Evolutionary conservation across 1,140 invertebrate species (phyloP), one percentile per base, ranked within the genome.

Genomic region (Lordiphosa collinella): DNA sequence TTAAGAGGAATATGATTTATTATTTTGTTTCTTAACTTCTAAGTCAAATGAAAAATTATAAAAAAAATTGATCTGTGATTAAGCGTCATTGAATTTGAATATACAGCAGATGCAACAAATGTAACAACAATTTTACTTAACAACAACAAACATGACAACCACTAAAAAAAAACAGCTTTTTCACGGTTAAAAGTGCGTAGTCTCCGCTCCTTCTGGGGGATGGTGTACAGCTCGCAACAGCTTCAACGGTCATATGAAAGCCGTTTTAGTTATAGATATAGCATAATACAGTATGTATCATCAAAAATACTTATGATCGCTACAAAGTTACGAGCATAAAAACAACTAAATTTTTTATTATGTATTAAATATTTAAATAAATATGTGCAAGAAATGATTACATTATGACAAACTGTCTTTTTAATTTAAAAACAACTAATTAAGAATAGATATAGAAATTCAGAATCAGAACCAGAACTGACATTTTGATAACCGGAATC

Each of bases 61-160:
- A 82, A 76, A 78, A 76, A 78, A 82, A 82, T 84, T 82, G 78
- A 82, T 82, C 78, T 82, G 78, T 82, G 78, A 82, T 82, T 82
- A 84, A 78, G 78, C 78, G 78, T 82, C 78, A 82, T 82, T 82
- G 78, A 82, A 84, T 82, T 44, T 44, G 41, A 44, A 44, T 44
- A 44, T 44, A 25, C 22, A 79, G 29, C 52, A 67, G 46, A 35
- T 52, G 70, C 43, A 73, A 34, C 11, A 34, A 13, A 11, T 25
- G 29, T n/a, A 54, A 13, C 29, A 67, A 67, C 36, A 37, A 51
- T 66, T 66, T 66, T 66, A 66, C 63, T 66, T 67, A 70, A 70
- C 29, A 57, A 67, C 51, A 46, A 44, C 53, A 44, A 58, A 59
- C 51, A 63, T 68, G 44, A 60, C 46, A 74, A 65, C 68, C 58